Evolutionary conservation across 2,888 invertebrate species (phyloP).

Genomic region (Taphrorychus bicolor): DNA sequence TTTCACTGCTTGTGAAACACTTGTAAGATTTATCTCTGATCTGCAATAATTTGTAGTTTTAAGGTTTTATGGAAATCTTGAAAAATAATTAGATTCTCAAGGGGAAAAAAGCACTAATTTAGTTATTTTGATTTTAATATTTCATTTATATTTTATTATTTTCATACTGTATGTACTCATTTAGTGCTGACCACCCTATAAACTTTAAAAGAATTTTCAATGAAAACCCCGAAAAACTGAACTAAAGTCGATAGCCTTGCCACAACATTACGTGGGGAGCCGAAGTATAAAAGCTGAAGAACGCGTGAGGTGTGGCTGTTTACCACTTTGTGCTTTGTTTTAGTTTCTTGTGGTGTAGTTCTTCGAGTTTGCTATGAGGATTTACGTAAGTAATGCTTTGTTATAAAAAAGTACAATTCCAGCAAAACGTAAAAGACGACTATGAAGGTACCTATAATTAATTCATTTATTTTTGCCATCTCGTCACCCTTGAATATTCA

Average conservation of each 20-base stretch:
- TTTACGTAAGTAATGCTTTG: conserved; percentile 49
- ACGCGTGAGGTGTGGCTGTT: conserved; percentile 50
- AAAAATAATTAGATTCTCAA: no score
- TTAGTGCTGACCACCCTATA: no score
- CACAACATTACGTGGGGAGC: conserved; percentile 49
- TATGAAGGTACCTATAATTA: not conserved
- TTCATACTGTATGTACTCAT: no score
- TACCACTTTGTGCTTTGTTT: conserved; percentile 47
- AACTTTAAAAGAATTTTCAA: not conserved
- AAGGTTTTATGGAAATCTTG: not conserved
- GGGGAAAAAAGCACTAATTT: no score
- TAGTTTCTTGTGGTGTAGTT: conserved; percentile 18
- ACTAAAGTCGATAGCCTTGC: conserved; percentile 47
- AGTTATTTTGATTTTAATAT: no score
- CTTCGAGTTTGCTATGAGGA: conserved; percentile 43
- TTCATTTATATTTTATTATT: no score
- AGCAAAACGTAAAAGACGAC: no score
- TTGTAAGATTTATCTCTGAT: not conserved
- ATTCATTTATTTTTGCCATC: no score
- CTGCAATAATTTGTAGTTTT: not conserved
- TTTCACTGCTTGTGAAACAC: not conserved
- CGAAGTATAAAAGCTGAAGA: conserved; percentile 52
- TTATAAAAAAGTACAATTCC: not conserved
- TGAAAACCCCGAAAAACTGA: conserved; percentile 10
- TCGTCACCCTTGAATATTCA: no score